phyloP scores from a whole-genome alignment of 2,113 vertebrate species.

The Ochotona princeps region DNA sequence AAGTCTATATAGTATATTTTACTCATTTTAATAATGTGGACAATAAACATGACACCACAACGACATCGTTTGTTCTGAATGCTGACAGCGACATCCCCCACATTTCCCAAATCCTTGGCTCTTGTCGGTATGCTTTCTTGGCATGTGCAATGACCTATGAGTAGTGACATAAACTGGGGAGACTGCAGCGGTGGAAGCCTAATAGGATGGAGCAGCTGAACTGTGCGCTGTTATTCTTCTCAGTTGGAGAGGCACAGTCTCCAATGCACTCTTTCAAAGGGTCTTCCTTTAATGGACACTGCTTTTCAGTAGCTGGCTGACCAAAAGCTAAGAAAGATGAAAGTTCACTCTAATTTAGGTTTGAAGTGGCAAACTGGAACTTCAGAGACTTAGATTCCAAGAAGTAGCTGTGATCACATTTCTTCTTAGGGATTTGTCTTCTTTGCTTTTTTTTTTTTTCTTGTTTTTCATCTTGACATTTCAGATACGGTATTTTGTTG shows the following conservation, averaged over 20 bases:
- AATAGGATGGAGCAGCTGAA: slow-evolving; percentile 1
- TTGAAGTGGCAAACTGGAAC: slow-evolving; percentile 61
- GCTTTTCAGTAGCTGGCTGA: background rate
- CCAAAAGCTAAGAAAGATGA: slow-evolving; percentile 50
- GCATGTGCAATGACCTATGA: background rate
- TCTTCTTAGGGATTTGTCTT: slow-evolving; percentile 64
- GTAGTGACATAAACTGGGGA: background rate
- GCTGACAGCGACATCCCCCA: rapidly evolving
- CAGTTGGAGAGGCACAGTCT: background rate
- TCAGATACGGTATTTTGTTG: slow-evolving; percentile 76
- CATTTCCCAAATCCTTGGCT: background rate
- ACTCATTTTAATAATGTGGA: background rate
- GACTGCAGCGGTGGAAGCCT: background rate
- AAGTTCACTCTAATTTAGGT: slow-evolving; percentile 39
- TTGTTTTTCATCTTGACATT: slow-evolving; percentile 81
- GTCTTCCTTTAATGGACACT: background rate
- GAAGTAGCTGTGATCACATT: slow-evolving; percentile 69
- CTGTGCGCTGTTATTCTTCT: background rate
- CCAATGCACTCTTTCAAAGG: slow-evolving; percentile 22
- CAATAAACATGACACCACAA: background rate
- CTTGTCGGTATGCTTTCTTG: background rate
- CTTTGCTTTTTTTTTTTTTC: background rate
- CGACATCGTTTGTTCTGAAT: background rate
- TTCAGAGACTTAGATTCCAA: slow-evolving; percentile 60
- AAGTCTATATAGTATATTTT: background rate